Base-by-base conservation (phyloP, 2,113 vertebrate genomes). In the Anolis carolinensis region DNA sequence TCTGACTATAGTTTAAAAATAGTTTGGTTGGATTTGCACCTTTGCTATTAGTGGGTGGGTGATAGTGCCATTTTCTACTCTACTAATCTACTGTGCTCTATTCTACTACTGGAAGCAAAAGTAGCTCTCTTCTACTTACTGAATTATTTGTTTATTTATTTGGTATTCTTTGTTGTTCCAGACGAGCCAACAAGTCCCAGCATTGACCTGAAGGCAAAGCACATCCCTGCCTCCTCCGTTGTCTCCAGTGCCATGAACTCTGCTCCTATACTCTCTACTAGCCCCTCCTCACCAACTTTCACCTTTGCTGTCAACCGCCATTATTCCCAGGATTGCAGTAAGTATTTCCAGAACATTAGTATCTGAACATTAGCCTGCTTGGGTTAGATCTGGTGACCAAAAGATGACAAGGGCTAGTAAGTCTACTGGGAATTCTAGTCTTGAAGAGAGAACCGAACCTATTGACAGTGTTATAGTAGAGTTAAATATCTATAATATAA, bases 311-410 rank as follows among this genome's bases (percentile, higher is more conserved):
- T 97, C 76, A 96, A 97, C 94, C 97, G 98, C 83, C 98, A 98
- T 96, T 99, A 98, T 96, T 99, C 98, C 92, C 98, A 98, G 90
- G 97, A 99, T 95, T 98, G 98, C 97, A 99, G 98, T 99, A 94
- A 99, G 98, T 98, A 86, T 87, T 79, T 27, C 84, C 30, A 27
- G 25, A 68, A 13, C 52, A n/a, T 59, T 62, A 59, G 10, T 7
- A 36, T 70, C 63, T 34, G 30, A 32, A 8, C 25, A 36, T 23
- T 59, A 39, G 18, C 2, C n/a, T 70, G 2, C 25, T 50, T 80
- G 52, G 30, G 18, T 18, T 71, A 70, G 52, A 44, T 48, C 16
- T 7, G 9, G 4, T 16, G 32, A 32, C 9, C 0, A 3, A 21
- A 85, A 32, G 14, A 11, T 0, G 14, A 44, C 18, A 25, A 32